Evolutionary conservation across 2,797 vertebrate genomes (phyloP), one percentile per base, ranked within the genome.

Genomic region (Xiphorhynchus erythropygius): DNA sequence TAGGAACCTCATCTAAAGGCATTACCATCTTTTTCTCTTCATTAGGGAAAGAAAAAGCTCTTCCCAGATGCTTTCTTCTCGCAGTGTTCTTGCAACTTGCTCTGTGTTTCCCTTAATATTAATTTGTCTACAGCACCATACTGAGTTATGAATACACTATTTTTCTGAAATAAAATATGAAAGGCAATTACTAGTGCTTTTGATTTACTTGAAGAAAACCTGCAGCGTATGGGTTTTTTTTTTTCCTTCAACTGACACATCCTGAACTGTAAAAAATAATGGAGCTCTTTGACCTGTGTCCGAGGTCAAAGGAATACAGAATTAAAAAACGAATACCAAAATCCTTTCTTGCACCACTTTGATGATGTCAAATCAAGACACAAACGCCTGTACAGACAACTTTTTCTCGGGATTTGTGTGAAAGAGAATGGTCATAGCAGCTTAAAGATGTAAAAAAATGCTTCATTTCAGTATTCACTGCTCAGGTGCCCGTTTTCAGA

Each of bases 121-220:
- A 89, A 93, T 92, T 94, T 91, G 60, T 94, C 81, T 92, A 67
- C 56, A 89, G 75, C 56, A 96, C 30, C 46, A 83, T 42, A 87
- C 32, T 74, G 87, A 83, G 37, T 84, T 25, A 91, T 56, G 76
- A 82, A 74, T 84, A 91, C 24, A 79, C n/a, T 85, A 14, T 91
- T 74, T 67, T 93, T 87, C 60, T 94, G 82, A 88, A 89, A 84
- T 81, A 62, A 93, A 92, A 74, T 78, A 63, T 77, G 74, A 89
- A 87, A 95, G 42, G 35, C 60, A 89, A 94, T 77, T 86, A 90
- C 74, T 37, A 64, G 37, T 52, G 28, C 17, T 87, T 96, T 93
- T 88, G 52, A 92, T 95, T 96, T 93, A 57, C 53, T 90, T 65
- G n/a, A 89, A 88, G 52, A 80, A 88, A 90, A 93, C 60, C 50